A percentile compares a stretch with the other conserved stretches of the same genome.
These are phyloP conservation scores for Listronotus oregonensis DNA, from an alignment of 1,140 invertebrate genomes.

Conservation along the genomic window DNA sequence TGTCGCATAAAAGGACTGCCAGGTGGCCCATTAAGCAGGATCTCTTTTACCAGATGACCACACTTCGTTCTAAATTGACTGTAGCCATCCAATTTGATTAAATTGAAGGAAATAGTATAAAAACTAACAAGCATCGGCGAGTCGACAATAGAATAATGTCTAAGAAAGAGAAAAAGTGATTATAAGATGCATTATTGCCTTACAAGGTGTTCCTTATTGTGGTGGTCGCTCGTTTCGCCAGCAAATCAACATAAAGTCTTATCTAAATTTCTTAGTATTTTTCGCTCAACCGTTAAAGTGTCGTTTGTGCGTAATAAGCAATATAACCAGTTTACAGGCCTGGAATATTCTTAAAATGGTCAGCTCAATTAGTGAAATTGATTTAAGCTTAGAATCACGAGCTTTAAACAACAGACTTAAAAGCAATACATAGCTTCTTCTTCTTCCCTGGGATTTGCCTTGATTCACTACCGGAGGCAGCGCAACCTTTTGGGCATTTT, in stretches of 20 bases:
- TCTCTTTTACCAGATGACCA: not conserved
- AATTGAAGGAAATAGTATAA: slow-evolving; percentile 10
- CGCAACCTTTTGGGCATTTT: no score
- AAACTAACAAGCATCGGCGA: slow-evolving; percentile 18
- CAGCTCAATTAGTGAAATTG: not conserved
- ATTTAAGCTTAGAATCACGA: not conserved
- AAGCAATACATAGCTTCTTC: no score
- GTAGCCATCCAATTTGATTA: slow-evolving; percentile 25
- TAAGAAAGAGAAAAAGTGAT: slow-evolving; percentile 14
- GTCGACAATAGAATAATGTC: not conserved
- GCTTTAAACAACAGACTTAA: no score
- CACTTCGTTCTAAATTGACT: slow-evolving; percentile 5
- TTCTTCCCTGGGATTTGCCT: no score
- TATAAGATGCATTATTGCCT: slow-evolving; percentile 9
- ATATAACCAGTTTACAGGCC: not conserved
- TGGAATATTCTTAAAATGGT: not conserved
- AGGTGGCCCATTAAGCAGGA: not conserved
- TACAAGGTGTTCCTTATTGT: slow-evolving; percentile 13
- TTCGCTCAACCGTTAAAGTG: slow-evolving; percentile 8
- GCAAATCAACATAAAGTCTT: slow-evolving; percentile 9
- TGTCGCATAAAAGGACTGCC: not conserved
- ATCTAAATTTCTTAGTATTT: slow-evolving; percentile 17
- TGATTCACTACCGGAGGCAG: no score
- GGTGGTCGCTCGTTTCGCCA: slow-evolving; percentile 9
- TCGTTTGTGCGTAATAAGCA: slow-evolving; percentile 6